Evolutionary conservation across 2,113 vertebrate genomes (phyloP).

Genomic region (Willisornis vidua): DNA sequence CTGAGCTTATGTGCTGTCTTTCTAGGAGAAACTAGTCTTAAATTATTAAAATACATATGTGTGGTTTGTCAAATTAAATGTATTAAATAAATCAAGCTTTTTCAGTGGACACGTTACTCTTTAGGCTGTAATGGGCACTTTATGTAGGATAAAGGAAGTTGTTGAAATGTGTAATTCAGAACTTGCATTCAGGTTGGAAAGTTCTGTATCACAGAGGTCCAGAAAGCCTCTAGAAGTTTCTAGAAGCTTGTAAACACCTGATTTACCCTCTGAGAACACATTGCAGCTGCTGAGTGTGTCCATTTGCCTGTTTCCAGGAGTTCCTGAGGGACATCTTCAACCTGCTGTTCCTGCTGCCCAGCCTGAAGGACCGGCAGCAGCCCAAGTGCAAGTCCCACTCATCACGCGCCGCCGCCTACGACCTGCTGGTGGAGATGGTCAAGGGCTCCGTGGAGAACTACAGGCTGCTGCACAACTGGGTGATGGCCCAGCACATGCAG

Average conservation of each 20-base stretch:
- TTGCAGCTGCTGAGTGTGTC: background rate
- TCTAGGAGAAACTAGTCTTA: background rate
- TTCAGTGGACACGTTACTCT: background rate
- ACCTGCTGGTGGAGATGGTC: constrained; percentile 96
- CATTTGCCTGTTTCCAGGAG: constrained; percentile 77
- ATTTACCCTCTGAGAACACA: background rate
- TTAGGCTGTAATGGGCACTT: background rate
- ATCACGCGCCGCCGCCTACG: constrained; percentile 94
- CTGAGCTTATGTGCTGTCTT: background rate
- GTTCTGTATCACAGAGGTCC: background rate
- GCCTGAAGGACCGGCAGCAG: constrained; percentile 92
- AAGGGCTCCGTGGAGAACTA: constrained; percentile 98
- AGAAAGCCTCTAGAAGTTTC: background rate
- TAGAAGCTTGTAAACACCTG: background rate
- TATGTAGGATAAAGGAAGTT: background rate
- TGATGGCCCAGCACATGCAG: constrained; percentile 99
- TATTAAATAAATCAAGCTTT: background rate
- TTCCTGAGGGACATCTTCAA: constrained; percentile 96
- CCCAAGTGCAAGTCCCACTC: constrained; percentile 98
- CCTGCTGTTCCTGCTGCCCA: constrained; percentile 95
- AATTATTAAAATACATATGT: background rate
- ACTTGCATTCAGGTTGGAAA: background rate
- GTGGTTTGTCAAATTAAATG: background rate
- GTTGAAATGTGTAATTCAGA: background rate
- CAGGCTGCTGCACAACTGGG: constrained; percentile 98